phyloP scores from a whole-genome alignment of 2,113 vertebrate genomes.

The Mystacornis crossleyi region DNA sequence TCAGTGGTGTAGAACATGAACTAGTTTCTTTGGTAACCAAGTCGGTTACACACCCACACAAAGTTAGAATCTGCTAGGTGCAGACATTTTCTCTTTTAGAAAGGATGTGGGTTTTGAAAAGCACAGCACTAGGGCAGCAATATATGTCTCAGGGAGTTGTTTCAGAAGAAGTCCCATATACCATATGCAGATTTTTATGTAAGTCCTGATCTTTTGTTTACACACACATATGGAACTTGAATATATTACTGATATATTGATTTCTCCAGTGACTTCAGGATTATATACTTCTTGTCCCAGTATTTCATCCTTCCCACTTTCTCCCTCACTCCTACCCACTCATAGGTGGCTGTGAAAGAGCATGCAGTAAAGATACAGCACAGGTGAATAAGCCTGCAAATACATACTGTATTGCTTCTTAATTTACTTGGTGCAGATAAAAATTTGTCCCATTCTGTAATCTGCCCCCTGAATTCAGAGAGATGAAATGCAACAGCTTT shows the following conservation, averaged over 20 bases:
- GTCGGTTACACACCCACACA: conserved; percentile 72
- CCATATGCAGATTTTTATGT: not conserved
- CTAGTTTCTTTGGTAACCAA: conserved; percentile 81
- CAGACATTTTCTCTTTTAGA: conserved; percentile 68
- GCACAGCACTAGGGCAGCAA: conserved; percentile 37
- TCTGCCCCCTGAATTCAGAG: not conserved
- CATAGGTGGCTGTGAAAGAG: not conserved
- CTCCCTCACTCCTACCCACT: not conserved
- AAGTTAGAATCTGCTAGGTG: conserved; percentile 71
- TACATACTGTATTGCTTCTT: not conserved
- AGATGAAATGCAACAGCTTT: not conserved
- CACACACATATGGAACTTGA: not conserved
- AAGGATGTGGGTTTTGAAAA: conserved; percentile 69
- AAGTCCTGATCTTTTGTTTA: conserved; percentile 7
- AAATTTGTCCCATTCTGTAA: not conserved
- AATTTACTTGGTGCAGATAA: not conserved
- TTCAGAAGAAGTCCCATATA: not conserved
- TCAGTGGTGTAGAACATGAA: conserved; percentile 68
- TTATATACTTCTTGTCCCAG: not conserved
- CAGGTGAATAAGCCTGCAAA: not conserved
- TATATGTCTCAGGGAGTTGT: not conserved
- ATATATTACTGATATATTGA: not conserved
- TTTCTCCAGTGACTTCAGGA: not conserved
- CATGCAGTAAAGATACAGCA: not conserved
- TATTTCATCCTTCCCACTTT: conserved; percentile 2